These are phyloP conservation scores for Anneissia japonica DNA, from an alignment of 35 echinoderm and acorn worm species.

Conservation along the genomic window DNA sequence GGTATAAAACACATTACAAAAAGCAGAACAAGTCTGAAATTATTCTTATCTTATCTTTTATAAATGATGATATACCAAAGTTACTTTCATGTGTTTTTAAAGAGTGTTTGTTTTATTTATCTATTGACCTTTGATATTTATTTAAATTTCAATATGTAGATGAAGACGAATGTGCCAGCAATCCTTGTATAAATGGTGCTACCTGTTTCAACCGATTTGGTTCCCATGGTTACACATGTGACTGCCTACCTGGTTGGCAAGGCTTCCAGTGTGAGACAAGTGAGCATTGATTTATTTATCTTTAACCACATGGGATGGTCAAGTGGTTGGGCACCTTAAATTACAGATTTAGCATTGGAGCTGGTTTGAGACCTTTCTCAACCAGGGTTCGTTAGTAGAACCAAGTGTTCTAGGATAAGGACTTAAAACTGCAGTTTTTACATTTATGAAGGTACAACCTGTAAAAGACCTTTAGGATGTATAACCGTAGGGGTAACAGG, in stretches of 20 bases:
- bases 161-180: conserved; percentile 45
- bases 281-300: conserved; percentile 2
- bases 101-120: not conserved
- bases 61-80: too few relatives aligned
- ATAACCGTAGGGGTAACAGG: too few relatives aligned
- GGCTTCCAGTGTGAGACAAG: conserved; percentile 54
- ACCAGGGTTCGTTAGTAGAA: too few relatives aligned
- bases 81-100: not conserved
- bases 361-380: too few relatives aligned
- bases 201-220: conserved; percentile 23
- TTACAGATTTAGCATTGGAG: too few relatives aligned
- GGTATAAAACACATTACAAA: not conserved
- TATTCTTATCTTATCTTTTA: not conserved
- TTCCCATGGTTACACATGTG: conserved; percentile 39
- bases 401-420: too few relatives aligned
- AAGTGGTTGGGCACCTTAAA: too few relatives aligned
- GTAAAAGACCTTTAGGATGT: too few relatives aligned
- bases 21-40: not conserved
- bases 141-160: conserved; percentile 29
- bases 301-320: too few relatives aligned
- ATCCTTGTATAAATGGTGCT: conserved; percentile 57
- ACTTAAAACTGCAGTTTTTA: too few relatives aligned
- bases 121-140: not conserved
- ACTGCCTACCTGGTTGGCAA: conserved; percentile 47
- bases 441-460: too few relatives aligned